phyloP scores from a whole-genome alignment of 2,888 invertebrate species.

The Tanypteryx hageni region DNA sequence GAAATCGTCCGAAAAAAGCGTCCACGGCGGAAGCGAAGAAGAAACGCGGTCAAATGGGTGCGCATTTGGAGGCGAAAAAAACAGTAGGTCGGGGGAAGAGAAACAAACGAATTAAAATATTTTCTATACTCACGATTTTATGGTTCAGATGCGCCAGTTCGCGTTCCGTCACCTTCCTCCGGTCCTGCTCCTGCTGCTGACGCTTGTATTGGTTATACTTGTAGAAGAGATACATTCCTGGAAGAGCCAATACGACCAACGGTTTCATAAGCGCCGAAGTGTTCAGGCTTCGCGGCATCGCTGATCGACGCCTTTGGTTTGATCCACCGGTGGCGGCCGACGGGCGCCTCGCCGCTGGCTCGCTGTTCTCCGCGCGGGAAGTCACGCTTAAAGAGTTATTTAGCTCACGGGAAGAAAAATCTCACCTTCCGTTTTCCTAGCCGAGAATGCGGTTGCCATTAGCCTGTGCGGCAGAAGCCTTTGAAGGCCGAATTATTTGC shows the following conservation, averaged over 20 bases:
- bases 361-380: constrained; percentile 21
- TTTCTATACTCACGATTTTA: constrained; percentile 92
- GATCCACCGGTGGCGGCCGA: constrained; percentile 28
- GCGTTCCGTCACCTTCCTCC: constrained; percentile 87
- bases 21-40: neutral
- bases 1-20: neutral
- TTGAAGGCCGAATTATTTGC: no score
- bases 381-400: constrained; percentile 52
- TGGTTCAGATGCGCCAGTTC: constrained; percentile 95
- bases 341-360: constrained; percentile 20
- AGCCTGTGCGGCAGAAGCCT: neutral
- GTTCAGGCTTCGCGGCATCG: constrained; percentile 68
- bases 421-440: neutral
- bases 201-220: constrained; percentile 97
- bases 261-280: constrained; percentile 84
- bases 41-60: neutral
- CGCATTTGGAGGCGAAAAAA: no score
- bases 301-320: constrained; percentile 55
- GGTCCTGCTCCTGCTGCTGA: constrained; percentile 89
- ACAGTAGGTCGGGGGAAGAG: neutral
- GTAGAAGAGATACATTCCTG: constrained; percentile 96
- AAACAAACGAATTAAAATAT: neutral
- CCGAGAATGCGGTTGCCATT: neutral
- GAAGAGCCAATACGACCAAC: constrained; percentile 91
- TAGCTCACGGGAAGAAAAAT: neutral